Evolutionary conservation across 2,888 invertebrate genomes (phyloP), one percentile per base, ranked within the genome.

Genomic region (Aleiodes testaceus): DNA sequence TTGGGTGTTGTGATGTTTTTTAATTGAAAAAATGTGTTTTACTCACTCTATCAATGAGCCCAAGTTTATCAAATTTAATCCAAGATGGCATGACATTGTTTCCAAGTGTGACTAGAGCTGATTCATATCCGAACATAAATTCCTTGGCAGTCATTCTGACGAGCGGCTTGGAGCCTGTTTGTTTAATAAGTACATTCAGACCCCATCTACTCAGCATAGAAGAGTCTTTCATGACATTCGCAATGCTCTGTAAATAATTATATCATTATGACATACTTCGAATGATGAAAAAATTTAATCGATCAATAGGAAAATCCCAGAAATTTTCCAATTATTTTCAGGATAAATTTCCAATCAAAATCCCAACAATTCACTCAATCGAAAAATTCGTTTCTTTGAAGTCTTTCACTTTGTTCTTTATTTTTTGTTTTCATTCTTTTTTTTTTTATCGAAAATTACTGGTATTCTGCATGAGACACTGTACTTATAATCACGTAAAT

Each of bases 71-170:
- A 83, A 96, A 96, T 70, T 91, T 92, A 69, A 96, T 95, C 94
- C 96, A 96, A 11, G 92, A 91, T 0, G 95, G 94, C 88, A 96
- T 88, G 79, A 96, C 91, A 16, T 92, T 93, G 85, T 96, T 95
- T 0, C 96, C 96, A 67, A 97, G 85, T 1, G 93, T 93, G 87
- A 97, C 93, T 70, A 97, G 88, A 2, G 93, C 89, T n/a, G 95
- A 94, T 77, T 93, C 88, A 88, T 94, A 95, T 0, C 96, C 96
- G 88, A 96, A 96, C 94, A 97, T 95, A 86, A 96, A 95, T 85
- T 96, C 95, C 74, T 88, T 91, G 0, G 96, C 96, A 0, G 95
- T 95, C 93, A 95, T 95, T 81, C 90, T 88, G 3, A 93, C 92
- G 18, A 97, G 88, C 0, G 96, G 95, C 77, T 91, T 88, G 2